Conservation (phyloP, 1,140 invertebrate genomes). For the Carcinoscorpius rotundicauda region DNA sequence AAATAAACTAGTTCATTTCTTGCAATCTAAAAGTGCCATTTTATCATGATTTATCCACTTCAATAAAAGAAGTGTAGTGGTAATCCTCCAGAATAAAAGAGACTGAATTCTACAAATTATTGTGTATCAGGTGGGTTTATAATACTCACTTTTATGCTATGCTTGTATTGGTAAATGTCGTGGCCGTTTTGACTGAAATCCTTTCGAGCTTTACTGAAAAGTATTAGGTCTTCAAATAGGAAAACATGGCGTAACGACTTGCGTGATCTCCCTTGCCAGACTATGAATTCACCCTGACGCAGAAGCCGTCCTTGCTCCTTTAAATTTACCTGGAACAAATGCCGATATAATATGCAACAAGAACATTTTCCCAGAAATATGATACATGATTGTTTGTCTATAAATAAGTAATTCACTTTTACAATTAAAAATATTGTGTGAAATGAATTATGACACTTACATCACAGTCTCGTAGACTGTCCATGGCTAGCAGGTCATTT, state of each 20-base stretch:
- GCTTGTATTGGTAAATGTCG: slow-evolving; percentile 21
- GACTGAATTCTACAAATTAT: too few species aligned
- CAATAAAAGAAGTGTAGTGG: too few species aligned
- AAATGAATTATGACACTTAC: slow-evolving; percentile 1
- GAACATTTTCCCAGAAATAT: too few species aligned
- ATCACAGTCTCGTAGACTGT: slow-evolving; percentile 20
- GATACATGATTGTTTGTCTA: too few species aligned
- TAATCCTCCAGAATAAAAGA: too few species aligned
- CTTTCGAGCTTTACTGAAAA: slow-evolving; percentile 21
- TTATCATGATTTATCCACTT: too few species aligned
- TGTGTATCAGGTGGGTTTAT: too few species aligned
- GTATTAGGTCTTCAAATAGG: slow-evolving; percentile 20
- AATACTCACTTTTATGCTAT: slow-evolving; percentile 18
- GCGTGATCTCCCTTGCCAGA: slow-evolving; percentile 18
- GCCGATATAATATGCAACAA: too few species aligned
- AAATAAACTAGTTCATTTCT: too few species aligned
- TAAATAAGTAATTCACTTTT: too few species aligned
- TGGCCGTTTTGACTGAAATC: slow-evolving; percentile 18
- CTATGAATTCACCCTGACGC: slow-evolving; percentile 19
- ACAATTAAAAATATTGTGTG: too few species aligned
- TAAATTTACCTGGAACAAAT: slow-evolving; percentile 15
- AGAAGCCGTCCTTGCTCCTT: slow-evolving; percentile 20
- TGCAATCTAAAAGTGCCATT: too few species aligned
- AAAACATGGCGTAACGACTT: slow-evolving; percentile 19
- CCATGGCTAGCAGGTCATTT: slow-evolving; percentile 21